Conservation (phyloP, 2,113 vertebrate genomes). For the Suncus etruscus region DNA sequence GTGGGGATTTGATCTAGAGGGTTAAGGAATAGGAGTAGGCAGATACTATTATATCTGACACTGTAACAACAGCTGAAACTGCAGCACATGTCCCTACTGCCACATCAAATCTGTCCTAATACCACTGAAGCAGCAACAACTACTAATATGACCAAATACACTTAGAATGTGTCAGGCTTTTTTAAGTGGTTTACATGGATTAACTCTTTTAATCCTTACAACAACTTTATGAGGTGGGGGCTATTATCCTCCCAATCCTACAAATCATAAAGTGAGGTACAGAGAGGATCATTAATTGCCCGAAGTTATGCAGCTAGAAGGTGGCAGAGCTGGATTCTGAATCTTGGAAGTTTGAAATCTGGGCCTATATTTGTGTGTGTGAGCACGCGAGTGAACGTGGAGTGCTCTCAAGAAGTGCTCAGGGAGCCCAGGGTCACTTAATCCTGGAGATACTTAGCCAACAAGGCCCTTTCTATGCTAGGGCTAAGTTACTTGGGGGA, state of each 20-base stretch:
- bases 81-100: background rate
- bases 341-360: constrained; percentile 46
- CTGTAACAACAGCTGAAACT: background rate
- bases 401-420: no score
- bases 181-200: constrained; percentile 43
- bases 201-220: constrained; percentile 61
- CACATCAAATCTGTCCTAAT: background rate
- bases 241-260: constrained; percentile 36
- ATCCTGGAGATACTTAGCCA: no score
- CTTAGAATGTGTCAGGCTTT: constrained; percentile 28
- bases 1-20: background rate
- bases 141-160: background rate
- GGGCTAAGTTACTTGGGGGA: no score
- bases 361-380: background rate
- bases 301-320: background rate
- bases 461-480: no score
- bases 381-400: no score
- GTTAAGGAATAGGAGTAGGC: background rate
- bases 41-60: background rate
- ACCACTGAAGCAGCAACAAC: background rate
- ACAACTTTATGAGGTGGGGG: constrained; percentile 52
- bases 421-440: no score
- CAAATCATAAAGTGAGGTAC: constrained; percentile 46
- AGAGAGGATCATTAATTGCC: constrained; percentile 8
- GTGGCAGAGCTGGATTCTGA: constrained; percentile 45